Evolutionary conservation across 2,797 vertebrate species (phyloP).

Genomic region (Sebastolobus altivelis): DNA sequence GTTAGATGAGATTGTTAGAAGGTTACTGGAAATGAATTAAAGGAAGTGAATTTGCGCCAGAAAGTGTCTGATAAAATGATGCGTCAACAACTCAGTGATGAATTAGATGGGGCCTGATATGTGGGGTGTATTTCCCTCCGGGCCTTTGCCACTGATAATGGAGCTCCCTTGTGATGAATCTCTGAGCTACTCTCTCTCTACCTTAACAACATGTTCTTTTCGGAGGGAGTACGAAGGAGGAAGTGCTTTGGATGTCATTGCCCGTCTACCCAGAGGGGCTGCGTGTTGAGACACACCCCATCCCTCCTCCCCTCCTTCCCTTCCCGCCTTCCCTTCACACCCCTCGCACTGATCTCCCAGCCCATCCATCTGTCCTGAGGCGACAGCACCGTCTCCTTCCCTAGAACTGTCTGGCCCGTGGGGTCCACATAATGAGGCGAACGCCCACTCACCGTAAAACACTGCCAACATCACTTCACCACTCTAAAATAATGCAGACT

Average conservation of each 20-base stretch:
- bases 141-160: slow-evolving; percentile 44
- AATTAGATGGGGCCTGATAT: slow-evolving; percentile 27
- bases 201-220: slow-evolving; percentile 60
- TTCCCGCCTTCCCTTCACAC: slow-evolving; percentile 54
- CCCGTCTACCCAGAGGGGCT: slow-evolving; percentile 81
- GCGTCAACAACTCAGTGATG: slow-evolving; percentile 39
- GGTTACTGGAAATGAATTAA: slow-evolving; percentile 19
- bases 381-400: slow-evolving; percentile 53
- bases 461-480: slow-evolving; percentile 43
- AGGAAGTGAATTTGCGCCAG: slow-evolving; percentile 34
- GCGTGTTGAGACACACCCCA: slow-evolving; percentile 78
- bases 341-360: slow-evolving; percentile 60
- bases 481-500: slow-evolving; percentile 16
- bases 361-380: slow-evolving; percentile 63
- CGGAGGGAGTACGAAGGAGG: slow-evolving; percentile 58
- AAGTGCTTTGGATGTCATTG: slow-evolving; percentile 80
- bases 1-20: background rate
- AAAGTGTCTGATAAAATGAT: slow-evolving; percentile 53
- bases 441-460: slow-evolving; percentile 47
- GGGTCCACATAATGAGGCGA: slow-evolving; percentile 48
- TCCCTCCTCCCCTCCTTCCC: slow-evolving; percentile 44
- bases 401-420: slow-evolving; percentile 54
- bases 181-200: slow-evolving; percentile 27
- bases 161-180: slow-evolving; percentile 49
- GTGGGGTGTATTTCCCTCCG: slow-evolving; percentile 26